These are phyloP conservation scores for Grantiella picta DNA, from an alignment of 2,113 vertebrate genomes.

Conservation along the genomic window DNA sequence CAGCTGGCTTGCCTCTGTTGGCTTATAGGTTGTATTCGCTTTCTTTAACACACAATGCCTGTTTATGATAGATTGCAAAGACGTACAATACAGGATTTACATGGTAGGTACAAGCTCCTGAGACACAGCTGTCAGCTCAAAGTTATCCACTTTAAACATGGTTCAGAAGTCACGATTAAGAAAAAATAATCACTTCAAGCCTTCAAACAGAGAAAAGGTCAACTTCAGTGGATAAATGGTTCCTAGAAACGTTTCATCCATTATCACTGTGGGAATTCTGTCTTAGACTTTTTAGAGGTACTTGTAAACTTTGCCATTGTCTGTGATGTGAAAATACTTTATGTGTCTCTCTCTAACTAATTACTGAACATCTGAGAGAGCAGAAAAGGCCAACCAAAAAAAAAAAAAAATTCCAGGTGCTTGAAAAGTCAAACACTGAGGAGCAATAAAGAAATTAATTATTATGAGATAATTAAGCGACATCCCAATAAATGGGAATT, in stretches of 20 bases:
- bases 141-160: not conserved
- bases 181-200: not conserved
- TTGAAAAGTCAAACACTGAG: not conserved
- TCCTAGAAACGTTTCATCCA: not conserved
- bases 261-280: not conserved
- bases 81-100: not conserved
- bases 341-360: not conserved
- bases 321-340: not conserved
- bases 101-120: not conserved
- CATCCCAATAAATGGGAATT: fast-evolving
- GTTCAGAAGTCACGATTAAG: not conserved
- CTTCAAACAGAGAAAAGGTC: not conserved
- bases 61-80: not conserved
- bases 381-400: not conserved
- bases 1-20: not conserved
- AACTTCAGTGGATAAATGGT: not conserved
- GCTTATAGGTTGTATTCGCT: not conserved
- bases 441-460: not conserved
- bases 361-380: not conserved
- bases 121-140: not conserved
- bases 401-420: not conserved
- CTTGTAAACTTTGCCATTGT: not conserved
- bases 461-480: not conserved
- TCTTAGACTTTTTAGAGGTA: not conserved
- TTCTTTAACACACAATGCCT: not conserved